Base-by-base conservation (phyloP, 2,797 vertebrate genomes). In the Enteromius trimaculatus region DNA sequence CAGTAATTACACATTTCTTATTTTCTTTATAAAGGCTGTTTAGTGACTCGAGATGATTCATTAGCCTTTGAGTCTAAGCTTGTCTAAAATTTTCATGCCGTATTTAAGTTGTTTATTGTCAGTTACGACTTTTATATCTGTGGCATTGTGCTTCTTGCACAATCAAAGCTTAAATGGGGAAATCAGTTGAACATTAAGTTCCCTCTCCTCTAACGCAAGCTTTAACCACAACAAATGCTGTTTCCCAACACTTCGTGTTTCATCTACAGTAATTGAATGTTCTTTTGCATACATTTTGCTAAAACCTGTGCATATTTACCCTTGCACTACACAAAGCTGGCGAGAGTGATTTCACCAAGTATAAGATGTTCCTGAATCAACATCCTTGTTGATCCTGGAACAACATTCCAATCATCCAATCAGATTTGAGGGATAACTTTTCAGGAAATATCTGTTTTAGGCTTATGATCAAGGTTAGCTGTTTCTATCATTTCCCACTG, bases 181-280 rank as follows among this genome's bases (percentile, higher is more conserved):
- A 81, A 70, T 60, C 44, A 37, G 31, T n/a, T 74, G 17, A 86
- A 88, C 23, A 31, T 82, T 49, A 77, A 88, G 76, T 75, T 70
- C 58, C 23, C 26, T 47, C 34, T 80, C 37, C 29, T 75, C 3
- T 42, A 69, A 23, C 11, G 34, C n/a, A 68, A 75, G 70, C 66
- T 66, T 23, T 81, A 23, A 79, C 58, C 60, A 78, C 79, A 77
- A 77, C 66, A 37, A 34, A 78, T 21, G 21, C 49, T 70, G 49
- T 69, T 80, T 76, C 23, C 70, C 39, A 70, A 60, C 71, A 4
- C 29, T 76, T 79, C 80, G 11, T 80, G 70, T 79, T 81, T 86
- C n/a, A 62, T 77, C 66, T 72, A 10, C 39, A 42, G 39, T 42
- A 42, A 53, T 69, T 80, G 19, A 6, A 39, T 66, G 31, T 79